These are phyloP conservation scores for Oriolus oriolus DNA, from an alignment of 2,113 vertebrate species.

Conservation along the genomic window DNA sequence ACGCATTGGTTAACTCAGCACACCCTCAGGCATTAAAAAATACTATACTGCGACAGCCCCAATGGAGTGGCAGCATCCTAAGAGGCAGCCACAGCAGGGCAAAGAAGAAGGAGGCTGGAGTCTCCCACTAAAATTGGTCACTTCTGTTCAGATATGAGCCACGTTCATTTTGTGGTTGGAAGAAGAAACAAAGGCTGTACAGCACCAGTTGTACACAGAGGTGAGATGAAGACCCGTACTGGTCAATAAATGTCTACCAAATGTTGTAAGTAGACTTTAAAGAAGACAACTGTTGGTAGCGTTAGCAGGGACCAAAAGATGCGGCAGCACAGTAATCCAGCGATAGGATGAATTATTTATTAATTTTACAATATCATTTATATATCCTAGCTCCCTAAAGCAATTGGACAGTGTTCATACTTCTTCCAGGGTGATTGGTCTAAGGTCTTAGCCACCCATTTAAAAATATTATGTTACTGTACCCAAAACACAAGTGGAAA, in stretches of 20 bases:
- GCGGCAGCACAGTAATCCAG: too few species aligned
- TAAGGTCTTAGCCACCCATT: too few species aligned
- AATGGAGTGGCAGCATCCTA: accelerated
- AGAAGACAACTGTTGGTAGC: not conserved
- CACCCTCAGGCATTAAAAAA: not conserved
- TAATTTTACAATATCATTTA: too few species aligned
- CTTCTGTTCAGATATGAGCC: not conserved
- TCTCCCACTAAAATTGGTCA: not conserved
- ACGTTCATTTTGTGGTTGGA: not conserved
- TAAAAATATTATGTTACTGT: too few species aligned
- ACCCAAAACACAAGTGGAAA: too few species aligned
- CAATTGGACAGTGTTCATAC: too few species aligned
- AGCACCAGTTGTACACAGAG: not conserved
- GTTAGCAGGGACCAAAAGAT: too few species aligned
- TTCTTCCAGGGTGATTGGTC: too few species aligned
- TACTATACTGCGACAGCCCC: not conserved
- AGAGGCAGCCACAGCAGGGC: not conserved
- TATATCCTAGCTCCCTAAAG: too few species aligned
- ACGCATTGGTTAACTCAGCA: not conserved
- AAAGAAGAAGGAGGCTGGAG: not conserved
- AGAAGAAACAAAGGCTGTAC: not conserved
- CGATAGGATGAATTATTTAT: too few species aligned
- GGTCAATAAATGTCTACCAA: not conserved
- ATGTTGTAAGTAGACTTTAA: not conserved
- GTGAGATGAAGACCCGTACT: not conserved